Conservation (phyloP, 2,888 invertebrate genomes). For the Coenonympha glycerion region DNA sequence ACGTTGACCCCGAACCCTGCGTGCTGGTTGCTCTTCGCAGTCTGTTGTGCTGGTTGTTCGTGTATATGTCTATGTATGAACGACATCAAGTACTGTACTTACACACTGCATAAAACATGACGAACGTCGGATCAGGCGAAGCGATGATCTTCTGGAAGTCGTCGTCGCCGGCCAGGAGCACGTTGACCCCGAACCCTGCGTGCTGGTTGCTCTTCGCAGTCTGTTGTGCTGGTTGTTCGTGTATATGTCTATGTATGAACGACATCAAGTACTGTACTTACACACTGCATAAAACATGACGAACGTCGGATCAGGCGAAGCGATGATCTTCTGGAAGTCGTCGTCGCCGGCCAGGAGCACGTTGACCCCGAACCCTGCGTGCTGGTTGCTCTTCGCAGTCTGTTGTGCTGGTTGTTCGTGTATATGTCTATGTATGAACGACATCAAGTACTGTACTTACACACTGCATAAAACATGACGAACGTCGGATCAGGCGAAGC, state of each 20-base stretch:
- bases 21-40: slow-evolving; percentile 45
- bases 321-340: slow-evolving; percentile 77
- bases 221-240: slow-evolving; percentile 32
- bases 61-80: slow-evolving; percentile 73
- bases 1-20: slow-evolving; percentile 66
- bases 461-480: slow-evolving; percentile 87
- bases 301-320: slow-evolving; percentile 76
- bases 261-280: slow-evolving; percentile 79
- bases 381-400: slow-evolving; percentile 45
- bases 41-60: slow-evolving; percentile 33
- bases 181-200: slow-evolving; percentile 60
- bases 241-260: slow-evolving; percentile 72
- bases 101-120: slow-evolving; percentile 89
- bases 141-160: slow-evolving; percentile 78
- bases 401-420: slow-evolving; percentile 33
- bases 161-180: slow-evolving; percentile 72
- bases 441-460: slow-evolving; percentile 80
- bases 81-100: slow-evolving; percentile 77
- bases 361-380: slow-evolving; percentile 58
- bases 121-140: slow-evolving; percentile 76
- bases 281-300: slow-evolving; percentile 88
- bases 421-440: slow-evolving; percentile 74
- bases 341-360: slow-evolving; percentile 74
- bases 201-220: slow-evolving; percentile 46
- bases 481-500: slow-evolving; percentile 77